Evolutionary conservation across 1,140 invertebrate genomes (phyloP), one percentile per base, ranked within the genome.

Genomic region (Propsilocerus akamusi): DNA sequence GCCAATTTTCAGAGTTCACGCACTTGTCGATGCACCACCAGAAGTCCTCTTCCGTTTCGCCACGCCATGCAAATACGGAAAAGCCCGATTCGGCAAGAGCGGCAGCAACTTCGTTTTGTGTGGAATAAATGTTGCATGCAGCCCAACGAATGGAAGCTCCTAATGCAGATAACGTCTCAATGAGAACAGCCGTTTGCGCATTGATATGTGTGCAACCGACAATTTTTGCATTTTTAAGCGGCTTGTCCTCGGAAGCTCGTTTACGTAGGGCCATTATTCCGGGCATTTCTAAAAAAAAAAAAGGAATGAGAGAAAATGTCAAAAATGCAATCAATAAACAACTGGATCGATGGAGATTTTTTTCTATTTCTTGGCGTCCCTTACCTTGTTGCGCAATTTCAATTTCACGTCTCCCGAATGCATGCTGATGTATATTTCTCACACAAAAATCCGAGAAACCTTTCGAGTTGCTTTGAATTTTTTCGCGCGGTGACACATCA

Each of bases 1-100:
- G 87, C 94, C 93, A 97, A 60, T 81, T 80, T 55, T 93, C 86
- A 0, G 86, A 80, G 53, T 85, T 83, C 25, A 97, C 83, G 66
- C 87, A 91, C 59, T 86, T 86, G 66, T 97, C 92, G 53, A 97
- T 97, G 59, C 91, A 95, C 93, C 93, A 97, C 94, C 94, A 97
- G 69, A 97, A 97, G 63, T 97, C 93, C 62, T 96, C 93, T 64
- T 97, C 93, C 4, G 86, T 89, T 68, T 97, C 91, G 1, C 89
- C 90, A 47, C 91, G 80, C 94, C 93, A 97, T 3, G 93, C 89
- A 70, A 92, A 97, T 49, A 97, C 78, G 6, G 90, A 77, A 62
- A 82, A 86, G 11, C 86, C 84, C 48, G 83, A 81, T 67, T 96
- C 85, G 1, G 93, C 93, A 51, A 98, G 64, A 1, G 93, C 92